Evolutionary conservation across 2,888 invertebrate genomes (phyloP).

Genomic region (Invenusta paracnida): DNA sequence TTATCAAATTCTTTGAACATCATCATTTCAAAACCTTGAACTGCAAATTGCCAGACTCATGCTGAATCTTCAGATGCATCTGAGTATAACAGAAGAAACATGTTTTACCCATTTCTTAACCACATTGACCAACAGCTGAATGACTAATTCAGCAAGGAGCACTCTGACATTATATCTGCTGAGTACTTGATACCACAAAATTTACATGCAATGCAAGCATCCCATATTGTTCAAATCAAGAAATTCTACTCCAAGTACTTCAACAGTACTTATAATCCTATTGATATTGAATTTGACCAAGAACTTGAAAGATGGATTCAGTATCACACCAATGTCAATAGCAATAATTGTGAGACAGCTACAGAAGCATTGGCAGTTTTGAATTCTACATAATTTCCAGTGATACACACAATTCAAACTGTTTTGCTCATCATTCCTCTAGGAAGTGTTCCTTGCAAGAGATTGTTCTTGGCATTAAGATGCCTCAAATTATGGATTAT

Average conservation of each 20-base stretch:
- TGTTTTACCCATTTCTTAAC: neutral
- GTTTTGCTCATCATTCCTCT: neutral
- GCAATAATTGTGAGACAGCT: slow-evolving; percentile 20
- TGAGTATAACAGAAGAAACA: slow-evolving; percentile 2
- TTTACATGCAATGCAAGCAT: slow-evolving; percentile 9
- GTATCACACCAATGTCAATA: neutral
- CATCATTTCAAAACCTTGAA: neutral
- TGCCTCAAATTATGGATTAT: neutral
- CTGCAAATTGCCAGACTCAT: neutral
- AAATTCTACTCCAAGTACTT: neutral
- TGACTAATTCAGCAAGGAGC: slow-evolving; percentile 8
- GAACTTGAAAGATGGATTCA: slow-evolving; percentile 17
- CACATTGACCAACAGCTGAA: neutral
- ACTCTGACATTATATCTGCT: neutral
- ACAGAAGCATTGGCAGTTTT: neutral
- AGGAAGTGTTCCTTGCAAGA: neutral
- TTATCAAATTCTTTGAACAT: neutral
- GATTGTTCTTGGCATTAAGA: neutral
- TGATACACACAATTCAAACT: neutral
- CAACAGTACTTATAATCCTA: neutral
- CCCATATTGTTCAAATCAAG: neutral
- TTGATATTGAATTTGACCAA: slow-evolving; percentile 8
- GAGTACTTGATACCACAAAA: slow-evolving; percentile 4
- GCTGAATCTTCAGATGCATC: slow-evolving; percentile 13
- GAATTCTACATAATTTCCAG: slow-evolving; percentile 4